Percentiles rank a stretch among this genome's conserved stretches.
phyloP scores from a whole-genome alignment of 1,140 invertebrate genomes.

The Trichoplusia ni region DNA sequence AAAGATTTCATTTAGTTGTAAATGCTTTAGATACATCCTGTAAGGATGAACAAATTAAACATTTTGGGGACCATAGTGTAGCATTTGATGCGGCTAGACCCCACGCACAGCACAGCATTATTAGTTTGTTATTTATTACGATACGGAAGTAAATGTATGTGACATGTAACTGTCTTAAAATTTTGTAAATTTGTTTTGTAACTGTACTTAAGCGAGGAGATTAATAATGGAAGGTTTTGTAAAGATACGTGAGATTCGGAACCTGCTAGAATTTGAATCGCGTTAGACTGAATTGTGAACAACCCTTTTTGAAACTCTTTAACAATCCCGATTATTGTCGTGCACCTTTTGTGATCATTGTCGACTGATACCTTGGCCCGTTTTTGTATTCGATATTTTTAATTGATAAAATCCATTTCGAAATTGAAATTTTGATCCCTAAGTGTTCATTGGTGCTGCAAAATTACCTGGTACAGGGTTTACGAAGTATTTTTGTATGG shows the following conservation, averaged over 20 bases:
- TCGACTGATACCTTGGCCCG: slow-evolving; percentile 15
- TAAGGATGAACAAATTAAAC: neutral
- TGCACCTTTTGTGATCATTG: slow-evolving; percentile 11
- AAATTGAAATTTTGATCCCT: slow-evolving; percentile 35
- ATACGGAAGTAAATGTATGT: neutral
- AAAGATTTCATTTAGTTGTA: neutral
- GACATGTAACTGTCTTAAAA: slow-evolving; percentile 10
- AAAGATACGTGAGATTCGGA: slow-evolving; percentile 1
- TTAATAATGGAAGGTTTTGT: neutral
- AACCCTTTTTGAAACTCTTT: neutral
- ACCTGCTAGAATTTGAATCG: neutral
- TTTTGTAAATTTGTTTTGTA: slow-evolving; percentile 29
- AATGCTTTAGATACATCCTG: neutral
- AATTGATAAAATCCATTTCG: neutral
- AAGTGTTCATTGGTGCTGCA: slow-evolving; percentile 71
- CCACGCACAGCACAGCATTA: neutral
- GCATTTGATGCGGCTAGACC: neutral
- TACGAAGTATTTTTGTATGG: slow-evolving; percentile 60
- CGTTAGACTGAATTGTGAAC: neutral
- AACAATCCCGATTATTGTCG: neutral
- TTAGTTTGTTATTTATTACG: neutral
- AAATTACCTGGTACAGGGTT: slow-evolving; percentile 66
- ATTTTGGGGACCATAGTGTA: neutral
- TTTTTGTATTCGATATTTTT: neutral
- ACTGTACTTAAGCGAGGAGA: slow-evolving; percentile 33